These are phyloP conservation scores for Emydocephalus ijimae DNA, from an alignment of 2,113 vertebrate species.

Conservation along the genomic window DNA sequence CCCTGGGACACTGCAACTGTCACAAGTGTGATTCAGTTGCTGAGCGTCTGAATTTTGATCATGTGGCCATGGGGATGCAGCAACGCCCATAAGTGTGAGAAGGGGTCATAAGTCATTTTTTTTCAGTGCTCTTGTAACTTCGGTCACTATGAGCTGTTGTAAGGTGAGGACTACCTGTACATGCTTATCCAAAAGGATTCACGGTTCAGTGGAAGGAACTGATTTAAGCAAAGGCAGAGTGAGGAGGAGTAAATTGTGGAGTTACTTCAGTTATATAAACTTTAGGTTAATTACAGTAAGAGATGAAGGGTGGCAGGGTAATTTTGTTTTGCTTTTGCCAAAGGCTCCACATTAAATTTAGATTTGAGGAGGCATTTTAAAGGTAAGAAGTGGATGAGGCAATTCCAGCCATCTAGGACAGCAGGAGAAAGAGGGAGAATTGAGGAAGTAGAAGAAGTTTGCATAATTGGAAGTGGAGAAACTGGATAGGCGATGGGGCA, in stretches of 20 bases:
- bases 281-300: neutral
- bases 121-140: neutral
- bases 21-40: neutral
- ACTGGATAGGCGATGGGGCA: neutral
- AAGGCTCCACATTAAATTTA: neutral
- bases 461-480: neutral
- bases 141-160: neutral
- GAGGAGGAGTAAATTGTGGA: neutral
- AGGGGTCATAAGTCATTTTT: neutral
- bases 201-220: neutral
- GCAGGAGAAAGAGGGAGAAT: neutral
- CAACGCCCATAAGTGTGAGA: neutral
- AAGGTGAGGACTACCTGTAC: neutral
- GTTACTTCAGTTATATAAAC: neutral
- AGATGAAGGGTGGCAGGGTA: neutral
- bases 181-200: neutral
- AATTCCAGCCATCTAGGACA: neutral
- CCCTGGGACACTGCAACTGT: neutral
- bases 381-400: neutral
- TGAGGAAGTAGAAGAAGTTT: neutral
- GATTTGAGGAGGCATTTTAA: neutral
- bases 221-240: neutral
- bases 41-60: neutral
- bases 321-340: neutral
- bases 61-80: neutral